phyloP scores from a whole-genome alignment of 2,888 invertebrate genomes.

The Notodonta ziczac region DNA sequence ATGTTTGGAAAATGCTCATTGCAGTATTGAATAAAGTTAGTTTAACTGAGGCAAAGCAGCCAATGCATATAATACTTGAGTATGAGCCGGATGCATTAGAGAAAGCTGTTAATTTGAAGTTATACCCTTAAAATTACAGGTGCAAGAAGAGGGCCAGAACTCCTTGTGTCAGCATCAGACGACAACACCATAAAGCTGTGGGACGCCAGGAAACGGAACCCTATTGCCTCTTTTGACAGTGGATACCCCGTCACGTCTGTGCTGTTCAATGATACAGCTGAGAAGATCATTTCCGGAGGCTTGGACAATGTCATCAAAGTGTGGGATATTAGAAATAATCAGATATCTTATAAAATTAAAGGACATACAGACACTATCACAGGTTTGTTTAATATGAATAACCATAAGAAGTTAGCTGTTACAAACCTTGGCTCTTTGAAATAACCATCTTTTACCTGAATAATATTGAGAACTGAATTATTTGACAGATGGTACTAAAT shows the following conservation, averaged over 20 bases:
- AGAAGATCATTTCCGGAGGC: constrained; percentile 97
- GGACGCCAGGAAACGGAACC: constrained; percentile 96
- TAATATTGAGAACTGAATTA: too few species aligned
- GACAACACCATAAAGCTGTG: constrained; percentile 96
- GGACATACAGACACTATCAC: constrained; percentile 99
- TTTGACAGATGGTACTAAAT: too few species aligned
- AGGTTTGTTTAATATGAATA: constrained; percentile 60
- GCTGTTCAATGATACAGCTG: constrained; percentile 97
- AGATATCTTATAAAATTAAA: constrained; percentile 91
- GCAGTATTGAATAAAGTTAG: too few species aligned
- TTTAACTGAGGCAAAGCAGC: too few species aligned
- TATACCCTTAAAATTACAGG: constrained; percentile 65
- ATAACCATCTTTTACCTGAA: too few species aligned
- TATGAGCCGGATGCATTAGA: too few species aligned
- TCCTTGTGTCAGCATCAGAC: constrained; percentile 97
- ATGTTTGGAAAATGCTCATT: too few species aligned
- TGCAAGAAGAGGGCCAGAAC: constrained; percentile 94
- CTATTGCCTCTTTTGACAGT: constrained; percentile 89
- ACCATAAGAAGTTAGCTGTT: too few species aligned
- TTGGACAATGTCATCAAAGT: constrained; percentile 99
- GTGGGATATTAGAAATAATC: constrained; percentile 97
- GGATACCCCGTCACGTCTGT: constrained; percentile 93
- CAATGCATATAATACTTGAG: too few species aligned
- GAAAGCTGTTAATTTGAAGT: not conserved
- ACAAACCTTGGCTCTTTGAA: too few species aligned